These are phyloP conservation scores for Taphrorychus bicolor DNA, from an alignment of 2,888 invertebrate species.

Conservation along the genomic window DNA sequence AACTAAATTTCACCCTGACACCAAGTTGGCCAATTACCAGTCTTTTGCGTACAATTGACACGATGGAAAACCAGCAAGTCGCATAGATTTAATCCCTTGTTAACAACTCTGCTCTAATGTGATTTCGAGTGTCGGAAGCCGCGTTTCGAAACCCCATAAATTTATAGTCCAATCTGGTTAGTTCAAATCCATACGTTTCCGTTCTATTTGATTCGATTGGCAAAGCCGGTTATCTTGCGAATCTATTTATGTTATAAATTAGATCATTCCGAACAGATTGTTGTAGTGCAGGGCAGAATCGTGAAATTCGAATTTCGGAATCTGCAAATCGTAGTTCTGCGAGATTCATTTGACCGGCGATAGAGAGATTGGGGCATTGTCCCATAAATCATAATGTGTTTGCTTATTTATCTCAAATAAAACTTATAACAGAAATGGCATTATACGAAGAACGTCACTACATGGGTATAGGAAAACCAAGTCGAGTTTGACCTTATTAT, in stretches of 20 bases:
- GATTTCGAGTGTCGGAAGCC: background rate
- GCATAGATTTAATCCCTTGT: background rate
- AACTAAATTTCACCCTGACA: background rate
- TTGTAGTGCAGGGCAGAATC: background rate
- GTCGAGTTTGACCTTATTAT: too few species aligned
- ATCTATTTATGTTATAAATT: background rate
- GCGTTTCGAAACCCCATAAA: background rate
- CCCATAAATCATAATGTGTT: too few species aligned
- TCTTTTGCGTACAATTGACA: background rate
- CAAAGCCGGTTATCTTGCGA: background rate
- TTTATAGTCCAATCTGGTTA: conserved; percentile 6
- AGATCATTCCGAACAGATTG: background rate
- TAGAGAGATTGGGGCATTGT: too few species aligned
- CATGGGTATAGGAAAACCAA: too few species aligned
- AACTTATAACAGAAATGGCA: too few species aligned
- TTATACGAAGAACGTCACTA: too few species aligned
- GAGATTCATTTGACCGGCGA: background rate
- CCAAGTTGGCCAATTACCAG: background rate
- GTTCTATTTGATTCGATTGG: background rate
- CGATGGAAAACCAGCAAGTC: background rate
- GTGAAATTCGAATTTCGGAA: background rate
- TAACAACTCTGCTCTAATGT: background rate
- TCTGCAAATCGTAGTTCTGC: background rate
- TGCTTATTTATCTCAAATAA: too few species aligned
- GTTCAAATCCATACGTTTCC: conserved; percentile 2